phyloP scores from a whole-genome alignment of 2,113 vertebrate species.

The Zootoca vivipara region DNA sequence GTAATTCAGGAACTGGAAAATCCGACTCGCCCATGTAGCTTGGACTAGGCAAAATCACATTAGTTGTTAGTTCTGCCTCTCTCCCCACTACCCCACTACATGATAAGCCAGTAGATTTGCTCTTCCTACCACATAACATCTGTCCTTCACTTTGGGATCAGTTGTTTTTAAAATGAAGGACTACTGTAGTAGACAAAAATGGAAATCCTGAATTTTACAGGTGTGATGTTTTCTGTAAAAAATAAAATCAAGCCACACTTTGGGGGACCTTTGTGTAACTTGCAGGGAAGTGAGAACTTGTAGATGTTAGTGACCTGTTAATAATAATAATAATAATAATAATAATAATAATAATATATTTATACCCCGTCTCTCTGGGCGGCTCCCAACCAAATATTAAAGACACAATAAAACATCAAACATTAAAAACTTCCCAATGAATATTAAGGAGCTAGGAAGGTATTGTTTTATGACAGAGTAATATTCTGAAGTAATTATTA shows the following conservation, averaged over 20 bases:
- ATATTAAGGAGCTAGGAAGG: background rate
- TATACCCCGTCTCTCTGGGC: too few species aligned
- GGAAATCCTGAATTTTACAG: background rate
- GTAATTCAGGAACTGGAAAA: conserved; percentile 11
- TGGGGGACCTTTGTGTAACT: background rate
- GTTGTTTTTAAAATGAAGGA: background rate
- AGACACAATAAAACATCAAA: too few species aligned
- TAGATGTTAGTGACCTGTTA: background rate
- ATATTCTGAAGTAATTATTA: background rate
- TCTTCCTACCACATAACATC: background rate
- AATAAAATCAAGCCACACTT: background rate
- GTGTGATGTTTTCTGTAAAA: background rate
- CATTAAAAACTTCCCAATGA: background rate
- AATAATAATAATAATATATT: too few species aligned
- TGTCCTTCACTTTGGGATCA: background rate
- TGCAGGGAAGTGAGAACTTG: background rate
- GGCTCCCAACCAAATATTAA: too few species aligned
- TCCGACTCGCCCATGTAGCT: background rate
- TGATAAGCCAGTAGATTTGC: background rate
- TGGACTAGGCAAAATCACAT: background rate
- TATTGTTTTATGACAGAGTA: background rate
- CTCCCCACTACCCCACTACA: background rate
- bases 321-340: too few species aligned
- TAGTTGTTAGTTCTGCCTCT: background rate
- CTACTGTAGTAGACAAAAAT: background rate